A percentile compares a stretch with the other conserved stretches of the same genome.
Conservation (phyloP, 1,140 invertebrate species). For the Drosophila pandora region DNA sequence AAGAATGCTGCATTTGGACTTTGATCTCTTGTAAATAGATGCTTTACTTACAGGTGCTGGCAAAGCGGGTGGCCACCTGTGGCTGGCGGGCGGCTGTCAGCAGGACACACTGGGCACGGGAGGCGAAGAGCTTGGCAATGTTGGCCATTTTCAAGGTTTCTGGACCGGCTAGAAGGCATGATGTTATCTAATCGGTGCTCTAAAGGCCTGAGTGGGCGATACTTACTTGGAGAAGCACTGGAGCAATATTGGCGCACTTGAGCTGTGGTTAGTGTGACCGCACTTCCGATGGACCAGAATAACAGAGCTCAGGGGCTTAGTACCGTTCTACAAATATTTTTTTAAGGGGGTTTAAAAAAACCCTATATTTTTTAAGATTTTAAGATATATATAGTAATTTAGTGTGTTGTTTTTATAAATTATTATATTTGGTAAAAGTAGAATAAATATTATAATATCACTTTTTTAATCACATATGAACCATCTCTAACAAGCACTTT, state of each 20-base stretch:
- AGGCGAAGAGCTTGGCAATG: slow-evolving; percentile 72
- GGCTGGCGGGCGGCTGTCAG: slow-evolving; percentile 72
- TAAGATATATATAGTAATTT: too few relatives aligned
- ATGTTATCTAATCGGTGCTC: slow-evolving; percentile 33
- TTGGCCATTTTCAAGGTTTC: slow-evolving; percentile 67
- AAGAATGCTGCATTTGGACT: slow-evolving; percentile 33
- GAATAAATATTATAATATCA: too few relatives aligned
- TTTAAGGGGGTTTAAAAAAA: too few relatives aligned
- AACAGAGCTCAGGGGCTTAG: not conserved
- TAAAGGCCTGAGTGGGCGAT: not conserved
- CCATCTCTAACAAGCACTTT: too few relatives aligned
- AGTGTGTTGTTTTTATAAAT: not conserved
- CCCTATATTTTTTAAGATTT: too few relatives aligned
- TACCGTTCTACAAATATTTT: not conserved
- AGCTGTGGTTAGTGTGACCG: slow-evolving; percentile 6
- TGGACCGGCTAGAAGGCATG: slow-evolving; percentile 14
- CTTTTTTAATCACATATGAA: too few relatives aligned
- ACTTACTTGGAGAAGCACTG: slow-evolving; percentile 60
- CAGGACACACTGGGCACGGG: slow-evolving; percentile 64
- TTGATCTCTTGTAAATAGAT: slow-evolving; percentile 33
- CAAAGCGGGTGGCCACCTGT: slow-evolving; percentile 72
- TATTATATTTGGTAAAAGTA: not conserved
- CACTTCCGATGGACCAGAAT: not conserved
- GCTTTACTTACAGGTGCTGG: slow-evolving; percentile 58
- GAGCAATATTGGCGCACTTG: slow-evolving; percentile 42